Conservation (phyloP, 2,888 invertebrate genomes). For the Bruchidius siliquastri region DNA sequence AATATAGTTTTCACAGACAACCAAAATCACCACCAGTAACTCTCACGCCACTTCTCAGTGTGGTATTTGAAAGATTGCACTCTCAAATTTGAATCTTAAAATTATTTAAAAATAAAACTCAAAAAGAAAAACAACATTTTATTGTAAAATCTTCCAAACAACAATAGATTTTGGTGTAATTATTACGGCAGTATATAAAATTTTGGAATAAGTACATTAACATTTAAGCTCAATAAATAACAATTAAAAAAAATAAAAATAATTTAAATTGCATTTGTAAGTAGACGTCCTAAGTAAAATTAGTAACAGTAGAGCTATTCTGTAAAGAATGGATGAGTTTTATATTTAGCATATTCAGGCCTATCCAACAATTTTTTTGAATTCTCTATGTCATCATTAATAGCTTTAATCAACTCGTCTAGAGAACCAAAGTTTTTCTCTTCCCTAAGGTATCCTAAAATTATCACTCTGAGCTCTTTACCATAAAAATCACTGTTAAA, state of each 20-base stretch:
- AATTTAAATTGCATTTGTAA: neutral
- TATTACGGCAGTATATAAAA: neutral
- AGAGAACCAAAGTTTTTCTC: slow-evolving; percentile 75
- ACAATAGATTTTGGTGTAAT: neutral
- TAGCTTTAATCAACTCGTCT: slow-evolving; percentile 72
- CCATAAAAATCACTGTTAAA: slow-evolving; percentile 87
- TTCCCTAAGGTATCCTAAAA: slow-evolving; percentile 78
- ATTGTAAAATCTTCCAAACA: neutral
- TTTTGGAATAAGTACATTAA: neutral
- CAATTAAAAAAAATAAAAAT: neutral
- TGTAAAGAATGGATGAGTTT: slow-evolving; percentile 41
- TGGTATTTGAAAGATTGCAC: no score
- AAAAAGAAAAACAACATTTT: neutral
- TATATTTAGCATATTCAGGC: slow-evolving; percentile 50
- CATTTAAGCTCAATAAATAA: neutral
- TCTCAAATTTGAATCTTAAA: no score
- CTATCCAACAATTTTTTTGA: slow-evolving; percentile 61
- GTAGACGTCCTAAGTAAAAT: neutral
- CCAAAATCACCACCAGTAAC: no score
- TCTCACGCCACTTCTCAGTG: no score
- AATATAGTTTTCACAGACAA: no score
- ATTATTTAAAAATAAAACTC: neutral
- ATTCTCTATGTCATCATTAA: slow-evolving; percentile 71
- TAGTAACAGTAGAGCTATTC: neutral
- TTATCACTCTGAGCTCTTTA: slow-evolving; percentile 67